Conservation (phyloP, 2,113 vertebrate genomes). For the Camelus bactrianus region DNA sequence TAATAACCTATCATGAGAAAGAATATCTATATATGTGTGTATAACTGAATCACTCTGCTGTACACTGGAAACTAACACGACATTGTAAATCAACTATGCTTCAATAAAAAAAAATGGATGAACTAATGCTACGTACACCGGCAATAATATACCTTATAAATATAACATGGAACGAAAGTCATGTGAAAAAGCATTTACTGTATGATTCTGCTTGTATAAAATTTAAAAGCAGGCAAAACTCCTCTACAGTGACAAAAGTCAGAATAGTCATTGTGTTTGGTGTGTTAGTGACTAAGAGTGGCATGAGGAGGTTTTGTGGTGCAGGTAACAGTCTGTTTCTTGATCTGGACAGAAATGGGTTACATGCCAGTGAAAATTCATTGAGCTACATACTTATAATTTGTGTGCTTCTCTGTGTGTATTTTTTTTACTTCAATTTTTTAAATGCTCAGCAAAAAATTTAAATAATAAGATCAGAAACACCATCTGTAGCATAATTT, state of each 20-base stretch:
- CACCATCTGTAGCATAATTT: conserved; percentile 22
- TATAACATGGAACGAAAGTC: not conserved
- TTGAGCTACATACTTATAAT: not conserved
- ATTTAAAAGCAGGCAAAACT: not conserved
- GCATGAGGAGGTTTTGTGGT: not conserved
- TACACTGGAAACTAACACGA: no score
- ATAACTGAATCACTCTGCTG: no score
- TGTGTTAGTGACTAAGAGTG: not conserved
- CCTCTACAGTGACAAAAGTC: not conserved
- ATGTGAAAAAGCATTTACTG: not conserved
- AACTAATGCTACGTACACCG: not conserved
- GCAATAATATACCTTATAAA: not conserved
- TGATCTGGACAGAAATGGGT: not conserved
- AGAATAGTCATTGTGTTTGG: not conserved
- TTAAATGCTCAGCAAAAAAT: not conserved
- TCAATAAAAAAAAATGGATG: not conserved
- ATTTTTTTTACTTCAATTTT: conserved; percentile 48
- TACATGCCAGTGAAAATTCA: not conserved
- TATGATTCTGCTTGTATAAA: not conserved
- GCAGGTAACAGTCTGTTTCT: not conserved
- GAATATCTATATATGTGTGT: no score
- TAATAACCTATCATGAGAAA: no score
- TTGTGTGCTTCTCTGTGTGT: not conserved
- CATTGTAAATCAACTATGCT: no score
- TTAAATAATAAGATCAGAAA: not conserved